A percentile compares a stretch with the other conserved stretches of the same genome.
These are phyloP conservation scores for Heteromurus nitidus DNA, from an alignment of 2,888 invertebrate genomes.

Conservation along the genomic window DNA sequence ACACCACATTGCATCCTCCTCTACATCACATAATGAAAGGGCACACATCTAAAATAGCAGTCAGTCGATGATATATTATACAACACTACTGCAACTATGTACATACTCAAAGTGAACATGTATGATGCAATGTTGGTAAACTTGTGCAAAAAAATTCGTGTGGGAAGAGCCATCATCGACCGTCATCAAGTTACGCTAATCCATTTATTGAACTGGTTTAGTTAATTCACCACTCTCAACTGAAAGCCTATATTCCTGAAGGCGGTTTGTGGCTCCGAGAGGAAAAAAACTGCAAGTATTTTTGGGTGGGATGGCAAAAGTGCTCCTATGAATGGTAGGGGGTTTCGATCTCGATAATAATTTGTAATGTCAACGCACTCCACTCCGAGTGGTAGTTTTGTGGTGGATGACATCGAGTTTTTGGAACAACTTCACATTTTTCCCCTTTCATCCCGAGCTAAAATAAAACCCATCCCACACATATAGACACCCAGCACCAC, in stretches of 20 bases:
- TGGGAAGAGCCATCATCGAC: not conserved
- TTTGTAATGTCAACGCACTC: not conserved
- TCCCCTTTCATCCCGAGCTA: not conserved
- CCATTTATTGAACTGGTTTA: constrained; percentile 10
- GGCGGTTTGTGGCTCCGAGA: no score
- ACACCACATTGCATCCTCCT: no score
- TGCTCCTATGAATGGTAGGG: not conserved
- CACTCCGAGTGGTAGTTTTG: no score
- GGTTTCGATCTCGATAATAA: not conserved
- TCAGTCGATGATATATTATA: no score
- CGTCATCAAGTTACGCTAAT: constrained; percentile 7
- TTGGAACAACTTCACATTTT: not conserved
- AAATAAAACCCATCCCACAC: not conserved
- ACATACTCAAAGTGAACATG: not conserved
- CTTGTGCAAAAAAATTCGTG: not conserved
- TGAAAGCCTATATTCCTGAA: not conserved
- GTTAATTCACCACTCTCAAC: no score
- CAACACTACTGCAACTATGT: not conserved
- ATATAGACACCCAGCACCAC: not conserved
- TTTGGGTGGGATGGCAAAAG: no score
- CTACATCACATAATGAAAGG: no score
- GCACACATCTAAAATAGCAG: no score
- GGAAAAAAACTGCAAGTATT: not conserved
- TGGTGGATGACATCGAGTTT: constrained; percentile 5
- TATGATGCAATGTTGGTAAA: not conserved